Evolutionary conservation across 2,113 vertebrate species (phyloP).

Genomic region (Colius striatus): DNA sequence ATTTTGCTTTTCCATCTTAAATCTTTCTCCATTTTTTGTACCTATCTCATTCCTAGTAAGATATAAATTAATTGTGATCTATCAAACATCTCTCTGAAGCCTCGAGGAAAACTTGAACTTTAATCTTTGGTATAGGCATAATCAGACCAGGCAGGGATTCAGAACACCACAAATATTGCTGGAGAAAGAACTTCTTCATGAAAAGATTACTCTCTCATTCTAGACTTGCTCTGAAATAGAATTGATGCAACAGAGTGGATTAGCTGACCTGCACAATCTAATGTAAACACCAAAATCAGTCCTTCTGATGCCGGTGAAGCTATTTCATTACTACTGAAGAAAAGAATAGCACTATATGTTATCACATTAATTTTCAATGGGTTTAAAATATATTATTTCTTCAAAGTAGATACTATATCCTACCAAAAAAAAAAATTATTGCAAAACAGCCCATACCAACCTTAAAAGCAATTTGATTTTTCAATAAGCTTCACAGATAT

Average conservation of each 20-base stretch:
- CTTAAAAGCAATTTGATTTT: slow-evolving; percentile 14
- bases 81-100: not conserved
- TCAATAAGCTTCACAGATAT: not conserved
- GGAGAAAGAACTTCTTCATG: not conserved
- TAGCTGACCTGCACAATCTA: not conserved
- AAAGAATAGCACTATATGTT: not conserved
- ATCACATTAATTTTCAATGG: not conserved
- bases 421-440: not conserved
- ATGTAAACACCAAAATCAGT: not conserved
- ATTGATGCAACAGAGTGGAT: not conserved
- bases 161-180: not conserved
- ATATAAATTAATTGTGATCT: not conserved
- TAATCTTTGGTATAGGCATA: not conserved
- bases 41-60: not conserved
- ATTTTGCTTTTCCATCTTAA: not conserved
- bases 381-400: not conserved
- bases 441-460: not conserved
- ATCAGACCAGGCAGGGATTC: not conserved
- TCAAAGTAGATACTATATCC: not conserved
- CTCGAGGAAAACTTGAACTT: not conserved
- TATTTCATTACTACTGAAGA: not conserved
- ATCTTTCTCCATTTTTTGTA: not conserved
- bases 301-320: not conserved
- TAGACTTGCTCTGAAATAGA: not conserved
- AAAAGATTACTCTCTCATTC: not conserved